Evolutionary conservation across 2,113 vertebrate species (phyloP).

Genomic region (Corynorhinus townsendii): DNA sequence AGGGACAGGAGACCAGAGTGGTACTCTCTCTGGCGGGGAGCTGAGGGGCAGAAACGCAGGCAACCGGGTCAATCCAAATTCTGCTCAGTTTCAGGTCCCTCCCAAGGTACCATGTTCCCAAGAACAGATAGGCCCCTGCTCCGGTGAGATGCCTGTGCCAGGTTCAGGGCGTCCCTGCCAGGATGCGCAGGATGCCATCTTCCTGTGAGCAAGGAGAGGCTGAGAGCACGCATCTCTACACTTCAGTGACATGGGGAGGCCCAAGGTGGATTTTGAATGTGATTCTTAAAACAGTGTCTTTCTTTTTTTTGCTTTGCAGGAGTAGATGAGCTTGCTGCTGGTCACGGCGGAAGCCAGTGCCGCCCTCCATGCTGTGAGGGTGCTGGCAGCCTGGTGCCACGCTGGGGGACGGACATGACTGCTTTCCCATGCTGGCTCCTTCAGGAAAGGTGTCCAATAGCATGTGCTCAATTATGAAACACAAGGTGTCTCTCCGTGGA

Average conservation of each 20-base stretch:
- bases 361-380: accelerated
- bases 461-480: not conserved
- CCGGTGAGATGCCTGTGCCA: accelerated
- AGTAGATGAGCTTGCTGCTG: not conserved
- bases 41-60: not conserved
- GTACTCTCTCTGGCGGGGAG: accelerated
- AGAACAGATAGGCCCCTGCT: not conserved
- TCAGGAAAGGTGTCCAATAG: not conserved
- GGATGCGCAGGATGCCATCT: not conserved
- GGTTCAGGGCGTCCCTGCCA: accelerated
- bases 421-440: not conserved
- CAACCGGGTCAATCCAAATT: not conserved
- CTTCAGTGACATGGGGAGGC: not conserved
- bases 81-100: not conserved
- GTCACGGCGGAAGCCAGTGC: not conserved
- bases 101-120: not conserved
- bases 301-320: not conserved
- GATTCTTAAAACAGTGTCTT: not conserved
- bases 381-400: not conserved
- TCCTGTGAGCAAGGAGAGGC: not conserved
- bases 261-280: not conserved
- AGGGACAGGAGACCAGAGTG: not conserved
- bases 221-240: accelerated
- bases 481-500: not conserved
- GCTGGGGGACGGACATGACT: not conserved